Base-by-base conservation (phyloP, 2,113 vertebrate species). In the Mirza zaza region DNA sequence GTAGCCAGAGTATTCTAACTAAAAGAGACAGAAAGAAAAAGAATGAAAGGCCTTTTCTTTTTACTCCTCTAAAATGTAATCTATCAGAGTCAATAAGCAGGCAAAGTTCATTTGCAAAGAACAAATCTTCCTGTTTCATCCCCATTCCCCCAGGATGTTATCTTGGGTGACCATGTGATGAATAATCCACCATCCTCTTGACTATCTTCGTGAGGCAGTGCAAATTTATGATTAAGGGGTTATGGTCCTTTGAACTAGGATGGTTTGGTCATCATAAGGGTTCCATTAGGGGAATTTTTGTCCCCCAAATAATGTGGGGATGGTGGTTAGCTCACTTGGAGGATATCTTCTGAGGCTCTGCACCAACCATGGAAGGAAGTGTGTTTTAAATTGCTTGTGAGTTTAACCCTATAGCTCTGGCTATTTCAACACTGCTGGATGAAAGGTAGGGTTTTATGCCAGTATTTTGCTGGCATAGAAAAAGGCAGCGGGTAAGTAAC, bases 91-190 rank as follows among this genome's bases (percentile, higher is more conserved):
- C 97, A 71, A 68, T 95, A 65, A 92, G 52, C 61, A 67, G 2
- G 0, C n/a, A 96, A 98, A 98, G 88, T 96, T 95, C 4, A 76
- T 97, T 96, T 98, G 93, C 61, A 96, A 93, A 97, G 96, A 97
- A 59, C 50, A 96, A 96, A 95, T 3, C 73, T 97, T 95, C 79
- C 79, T 96, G 79, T 70, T 98, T 77, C 17, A 55, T 68, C 61
- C 89, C 3, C 5, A 2, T 10, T 89, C 39, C 36, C 52, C 81
- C 34, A 87, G 83, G 50, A 81, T 93, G 87, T 97, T 89, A 90
- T 96, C 93, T 87, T 65, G 57, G 63, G 75, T 50, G 39, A 42
- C n/a, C 6, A 42, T 48, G 48, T 92, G 59, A 93, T 79, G 18
- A 61, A 83, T 77, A 95, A 82, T 65, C 68, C 17, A 39, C 67